Evolutionary conservation across 2,888 invertebrate species (phyloP), one percentile per base, ranked within the genome.

Genomic region (Dyspetes luteomarginatus): DNA sequence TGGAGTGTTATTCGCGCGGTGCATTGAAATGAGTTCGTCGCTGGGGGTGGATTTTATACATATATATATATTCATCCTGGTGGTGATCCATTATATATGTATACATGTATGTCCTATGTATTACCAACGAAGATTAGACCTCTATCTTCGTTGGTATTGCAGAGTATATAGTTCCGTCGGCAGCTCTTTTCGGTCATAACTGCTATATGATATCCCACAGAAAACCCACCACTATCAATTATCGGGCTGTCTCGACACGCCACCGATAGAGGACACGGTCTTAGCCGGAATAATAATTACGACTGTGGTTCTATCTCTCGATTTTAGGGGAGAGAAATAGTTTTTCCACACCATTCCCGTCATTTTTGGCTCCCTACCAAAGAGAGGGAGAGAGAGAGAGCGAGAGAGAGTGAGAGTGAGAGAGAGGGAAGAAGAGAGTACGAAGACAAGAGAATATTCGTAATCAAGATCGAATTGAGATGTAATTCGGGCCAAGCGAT

Each of bases 151-250:
- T n/a, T n/a, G n/a, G n/a, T 48, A 45, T 43, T 24, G 30, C n/a
- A 36, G 5, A 55, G 22, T 26, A 41, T 24, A n/a, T n/a, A n/a
- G 2, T 15, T 15, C 22, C 71, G 60, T 62, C 55, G 30, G 55
- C 24, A 45, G 48, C 55, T 71, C 71, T 56, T 69, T 67, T 41
- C 52, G 52, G 64, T 56, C 80, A 62, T 89, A 89, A 88, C 86
- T 85, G 84, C 85, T 75, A 87, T 86, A 88, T 89, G 86, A 90
- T 89, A 76, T 82, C 84, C 86, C 84, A 80, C 86, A 83, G 85
- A 87, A 87, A 86, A 83, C 76, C 78, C 68, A 83, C 83, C 62
- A 81, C 86, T 85, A 90, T 89, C 86, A 89, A 89, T 89, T 89
- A 88, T 84, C 82, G 65, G 71, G 60, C 76, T 73, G 58, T 76